These are phyloP conservation scores for Macrobrachium nipponense DNA, from an alignment of 1,140 invertebrate genomes.

Conservation along the genomic window DNA sequence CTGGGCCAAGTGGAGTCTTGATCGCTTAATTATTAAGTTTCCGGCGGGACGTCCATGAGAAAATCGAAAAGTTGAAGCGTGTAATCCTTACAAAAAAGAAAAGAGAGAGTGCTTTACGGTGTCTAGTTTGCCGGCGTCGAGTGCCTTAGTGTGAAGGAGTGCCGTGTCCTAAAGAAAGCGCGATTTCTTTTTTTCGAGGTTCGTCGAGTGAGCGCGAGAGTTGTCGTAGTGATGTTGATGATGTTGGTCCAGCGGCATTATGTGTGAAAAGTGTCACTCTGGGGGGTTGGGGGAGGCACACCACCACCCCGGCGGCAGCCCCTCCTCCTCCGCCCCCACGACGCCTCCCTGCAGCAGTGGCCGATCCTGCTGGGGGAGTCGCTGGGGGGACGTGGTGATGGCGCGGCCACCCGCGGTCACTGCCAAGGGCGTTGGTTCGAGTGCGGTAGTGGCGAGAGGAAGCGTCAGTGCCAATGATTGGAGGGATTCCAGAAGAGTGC, in stretches of 20 bases:
- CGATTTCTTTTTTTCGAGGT: no score
- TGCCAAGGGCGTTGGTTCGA: constrained; percentile 5
- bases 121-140: no score
- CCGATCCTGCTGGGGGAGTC: constrained; percentile 27
- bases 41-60: no score
- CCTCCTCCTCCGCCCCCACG: constrained; percentile 35
- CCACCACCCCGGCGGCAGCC: constrained; percentile 29
- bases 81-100: no score
- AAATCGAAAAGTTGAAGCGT: no score
- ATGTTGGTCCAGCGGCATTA: constrained; percentile 45
- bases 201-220: constrained; percentile 3
- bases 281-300: constrained; percentile 47
- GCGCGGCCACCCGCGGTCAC: not conserved
- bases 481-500: not conserved
- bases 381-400: constrained; percentile 31
- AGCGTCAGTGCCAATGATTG: not conserved
- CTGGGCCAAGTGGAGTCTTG: no score
- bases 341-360: constrained; percentile 34
- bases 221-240: constrained; percentile 17
- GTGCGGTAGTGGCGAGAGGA: constrained; percentile 17
- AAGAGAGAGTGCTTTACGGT: no score
- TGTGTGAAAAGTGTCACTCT: constrained; percentile 49
- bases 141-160: no score
- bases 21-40: no score
- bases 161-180: no score